phyloP scores from a whole-genome alignment of 2,888 invertebrate genomes.

The Hoplodrina blanda region DNA sequence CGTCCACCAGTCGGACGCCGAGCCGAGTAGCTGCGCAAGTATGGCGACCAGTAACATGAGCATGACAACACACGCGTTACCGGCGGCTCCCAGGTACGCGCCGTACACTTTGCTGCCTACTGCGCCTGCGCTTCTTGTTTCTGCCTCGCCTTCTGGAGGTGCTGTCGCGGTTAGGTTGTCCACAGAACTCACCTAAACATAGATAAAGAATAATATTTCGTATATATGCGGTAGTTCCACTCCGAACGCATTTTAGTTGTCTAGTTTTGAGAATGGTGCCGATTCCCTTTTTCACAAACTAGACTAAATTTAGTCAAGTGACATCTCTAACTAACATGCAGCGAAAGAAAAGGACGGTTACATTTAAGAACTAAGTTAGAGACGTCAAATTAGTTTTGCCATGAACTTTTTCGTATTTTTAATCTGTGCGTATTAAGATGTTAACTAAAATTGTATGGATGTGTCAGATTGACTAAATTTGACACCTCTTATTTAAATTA shows the following conservation, averaged over 20 bases:
- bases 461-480: too few relatives aligned
- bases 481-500: too few relatives aligned
- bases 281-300: too few relatives aligned
- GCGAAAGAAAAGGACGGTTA: too few relatives aligned
- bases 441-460: too few relatives aligned
- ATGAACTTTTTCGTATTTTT: too few relatives aligned
- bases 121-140: constrained; percentile 91
- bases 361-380: too few relatives aligned
- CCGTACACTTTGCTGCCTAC: constrained; percentile 92
- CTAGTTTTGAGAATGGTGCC: too few relatives aligned
- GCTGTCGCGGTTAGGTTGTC: constrained; percentile 89
- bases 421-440: too few relatives aligned
- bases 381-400: too few relatives aligned
- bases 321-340: too few relatives aligned
- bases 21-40: constrained; percentile 93
- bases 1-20: constrained; percentile 95
- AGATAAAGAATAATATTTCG: background rate
- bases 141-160: constrained; percentile 89
- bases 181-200: constrained; percentile 88
- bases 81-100: constrained; percentile 93
- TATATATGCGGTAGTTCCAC: background rate
- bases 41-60: constrained; percentile 92
- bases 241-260: background rate
- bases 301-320: too few relatives aligned
- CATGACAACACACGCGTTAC: constrained; percentile 91